Conservation (phyloP, 2,888 invertebrate genomes). For the Seira sanloemensis region DNA sequence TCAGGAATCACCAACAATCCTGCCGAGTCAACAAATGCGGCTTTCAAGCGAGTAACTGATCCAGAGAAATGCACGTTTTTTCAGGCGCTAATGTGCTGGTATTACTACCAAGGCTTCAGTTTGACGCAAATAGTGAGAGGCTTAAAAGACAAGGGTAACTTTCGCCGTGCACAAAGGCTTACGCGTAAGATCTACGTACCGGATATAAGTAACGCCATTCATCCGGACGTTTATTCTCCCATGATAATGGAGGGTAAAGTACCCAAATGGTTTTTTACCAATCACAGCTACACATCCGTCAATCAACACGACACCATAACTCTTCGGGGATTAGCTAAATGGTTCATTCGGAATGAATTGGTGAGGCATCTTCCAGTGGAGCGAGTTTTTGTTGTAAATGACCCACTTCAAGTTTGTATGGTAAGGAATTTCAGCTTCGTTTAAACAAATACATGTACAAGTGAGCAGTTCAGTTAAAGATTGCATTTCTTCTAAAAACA, state of each 20-base stretch:
- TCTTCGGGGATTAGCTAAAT: background rate
- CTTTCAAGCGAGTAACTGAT: background rate
- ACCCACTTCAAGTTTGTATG: too few species aligned
- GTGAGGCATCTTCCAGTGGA: background rate
- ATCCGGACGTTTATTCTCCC: background rate
- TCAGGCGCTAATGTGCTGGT: background rate
- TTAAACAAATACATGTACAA: too few species aligned
- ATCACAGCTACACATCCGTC: background rate
- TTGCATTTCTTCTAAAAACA: too few species aligned
- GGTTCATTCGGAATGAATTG: background rate
- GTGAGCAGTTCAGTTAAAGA: too few species aligned
- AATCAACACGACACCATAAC: background rate
- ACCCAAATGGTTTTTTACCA: background rate
- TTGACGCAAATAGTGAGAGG: slow-evolving; percentile 1
- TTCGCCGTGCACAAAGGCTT: background rate
- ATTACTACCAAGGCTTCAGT: background rate
- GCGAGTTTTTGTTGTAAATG: background rate
- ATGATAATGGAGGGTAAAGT: background rate
- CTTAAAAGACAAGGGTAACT: background rate
- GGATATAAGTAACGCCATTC: background rate
- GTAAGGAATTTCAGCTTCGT: too few species aligned
- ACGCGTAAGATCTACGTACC: background rate
- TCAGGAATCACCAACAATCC: slow-evolving; percentile 26
- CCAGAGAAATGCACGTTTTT: background rate
- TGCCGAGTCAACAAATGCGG: slow-evolving; percentile 18